phyloP scores from a whole-genome alignment of 2,797 vertebrate genomes.

The Anas capensis region DNA sequence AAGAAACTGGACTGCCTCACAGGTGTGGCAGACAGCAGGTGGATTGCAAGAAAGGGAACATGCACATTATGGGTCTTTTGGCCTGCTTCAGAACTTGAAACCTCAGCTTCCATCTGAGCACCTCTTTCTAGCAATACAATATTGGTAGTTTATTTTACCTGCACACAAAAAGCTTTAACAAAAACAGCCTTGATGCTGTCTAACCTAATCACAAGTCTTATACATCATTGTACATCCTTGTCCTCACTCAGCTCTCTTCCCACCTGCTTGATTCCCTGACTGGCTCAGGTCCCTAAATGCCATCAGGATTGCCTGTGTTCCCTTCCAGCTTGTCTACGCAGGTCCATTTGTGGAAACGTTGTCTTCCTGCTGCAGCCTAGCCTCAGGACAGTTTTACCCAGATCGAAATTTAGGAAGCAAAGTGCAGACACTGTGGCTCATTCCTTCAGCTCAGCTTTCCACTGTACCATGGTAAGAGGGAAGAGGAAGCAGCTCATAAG shows the following conservation, averaged over 20 bases:
- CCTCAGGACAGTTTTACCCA: neutral
- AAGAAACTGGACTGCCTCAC: neutral
- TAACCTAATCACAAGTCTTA: neutral
- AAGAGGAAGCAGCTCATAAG: neutral
- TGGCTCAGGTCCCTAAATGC: neutral
- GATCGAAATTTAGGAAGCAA: neutral
- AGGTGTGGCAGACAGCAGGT: neutral
- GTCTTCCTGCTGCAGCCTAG: neutral
- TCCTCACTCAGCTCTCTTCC: neutral
- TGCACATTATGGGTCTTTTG: neutral
- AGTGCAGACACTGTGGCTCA: neutral
- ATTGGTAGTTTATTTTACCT: neutral
- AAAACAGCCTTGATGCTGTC: neutral
- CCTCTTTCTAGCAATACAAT: neutral
- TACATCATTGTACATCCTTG: neutral
- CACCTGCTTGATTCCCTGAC: neutral
- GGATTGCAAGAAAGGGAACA: neutral
- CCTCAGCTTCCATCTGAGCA: neutral
- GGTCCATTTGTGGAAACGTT: neutral
- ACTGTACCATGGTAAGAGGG: fast-evolving
- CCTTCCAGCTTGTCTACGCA: neutral
- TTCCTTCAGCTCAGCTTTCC: neutral
- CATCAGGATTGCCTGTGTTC: neutral
- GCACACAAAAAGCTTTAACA: neutral
- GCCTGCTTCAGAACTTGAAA: neutral